Base-by-base conservation (phyloP, 2,888 invertebrate genomes). In the Rhimphoctona megacephalus region DNA sequence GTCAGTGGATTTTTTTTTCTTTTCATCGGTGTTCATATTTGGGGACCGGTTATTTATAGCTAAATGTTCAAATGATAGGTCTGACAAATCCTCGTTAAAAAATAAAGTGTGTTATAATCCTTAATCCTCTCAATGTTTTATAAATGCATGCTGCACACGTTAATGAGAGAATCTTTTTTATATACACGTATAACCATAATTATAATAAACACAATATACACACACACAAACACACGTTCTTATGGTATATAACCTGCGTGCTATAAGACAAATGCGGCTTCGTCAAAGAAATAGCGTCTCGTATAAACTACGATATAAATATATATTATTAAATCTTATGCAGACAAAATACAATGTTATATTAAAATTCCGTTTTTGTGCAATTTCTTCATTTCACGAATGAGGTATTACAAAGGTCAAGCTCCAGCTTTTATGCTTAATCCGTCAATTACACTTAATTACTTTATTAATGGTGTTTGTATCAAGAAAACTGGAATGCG, bases 71-170 rank as follows among this genome's bases (percentile, higher is more conserved):
- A 76, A 72, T 66, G 52, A 9, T 33, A 25, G 1, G n/a, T 72
- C 54, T 77, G 72, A 19, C 14, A 43, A 54, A 76, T 81, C 22
- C 52, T 39, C 49, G 30, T 22, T 22, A 54, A 81, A 76, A 77
- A 81, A 81, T 77, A 46, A 70, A 81, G 74, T 66, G 81, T 66
- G 77, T 77, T 70, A 72, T 72, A 81, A 76, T 64, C 70, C 80
- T 85, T 52, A 43, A 72, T 81, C 64, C 72, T 72, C 43, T 54
- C 22, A 36, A 36, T 49, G 69, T 22, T 43, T 76, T 22, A 72
- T 64, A 70, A 76, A 81, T 72, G 80, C 73, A 79, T n/a, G 49
- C 69, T 70, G 52, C 70, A 54, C 70, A 57, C 72, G 70, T 19
- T 85, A 81, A 81, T 77, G 52, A 81, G 85, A 77, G 54, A 46